These are phyloP conservation scores for Mesochorus sp. DNA, from an alignment of 2,888 invertebrate genomes.

Conservation along the genomic window DNA sequence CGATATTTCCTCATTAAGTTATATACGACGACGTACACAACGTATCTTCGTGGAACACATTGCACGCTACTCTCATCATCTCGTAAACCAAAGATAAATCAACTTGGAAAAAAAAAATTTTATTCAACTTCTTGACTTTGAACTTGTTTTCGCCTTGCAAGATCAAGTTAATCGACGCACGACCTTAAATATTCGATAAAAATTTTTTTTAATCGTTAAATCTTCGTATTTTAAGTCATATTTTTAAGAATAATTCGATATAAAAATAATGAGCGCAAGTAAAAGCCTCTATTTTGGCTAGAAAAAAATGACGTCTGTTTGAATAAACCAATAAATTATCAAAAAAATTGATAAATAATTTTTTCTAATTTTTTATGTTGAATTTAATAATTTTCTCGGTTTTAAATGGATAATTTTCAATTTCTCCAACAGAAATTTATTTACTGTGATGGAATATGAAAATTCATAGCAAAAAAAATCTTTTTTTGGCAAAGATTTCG, in stretches of 20 bases:
- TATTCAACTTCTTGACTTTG: constrained; percentile 29
- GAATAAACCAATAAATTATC: no score
- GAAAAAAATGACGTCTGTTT: no score
- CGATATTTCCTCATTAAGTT: constrained; percentile 61
- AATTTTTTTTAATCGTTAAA: no score
- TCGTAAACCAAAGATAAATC: constrained; percentile 1
- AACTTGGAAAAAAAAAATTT: background rate
- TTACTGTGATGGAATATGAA: background rate
- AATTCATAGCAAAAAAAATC: no score
- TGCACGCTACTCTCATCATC: background rate
- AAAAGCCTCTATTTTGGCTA: no score
- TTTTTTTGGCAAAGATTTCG: no score
- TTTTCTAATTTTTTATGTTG: background rate
- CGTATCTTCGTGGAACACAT: background rate
- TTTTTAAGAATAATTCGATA: no score
- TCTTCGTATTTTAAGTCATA: no score
- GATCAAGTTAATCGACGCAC: no score
- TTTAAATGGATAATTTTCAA: background rate
- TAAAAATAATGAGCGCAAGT: no score
- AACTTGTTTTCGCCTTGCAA: constrained; percentile 2
- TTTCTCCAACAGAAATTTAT: background rate
- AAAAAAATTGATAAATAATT: background rate
- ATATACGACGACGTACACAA: background rate
- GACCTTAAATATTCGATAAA: no score
- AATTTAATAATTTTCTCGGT: background rate